A percentile compares a stretch with the other conserved stretches of the same genome.
Evolutionary conservation across 2,888 invertebrate species (phyloP).

Genomic region (Drosophila sordidula): DNA sequence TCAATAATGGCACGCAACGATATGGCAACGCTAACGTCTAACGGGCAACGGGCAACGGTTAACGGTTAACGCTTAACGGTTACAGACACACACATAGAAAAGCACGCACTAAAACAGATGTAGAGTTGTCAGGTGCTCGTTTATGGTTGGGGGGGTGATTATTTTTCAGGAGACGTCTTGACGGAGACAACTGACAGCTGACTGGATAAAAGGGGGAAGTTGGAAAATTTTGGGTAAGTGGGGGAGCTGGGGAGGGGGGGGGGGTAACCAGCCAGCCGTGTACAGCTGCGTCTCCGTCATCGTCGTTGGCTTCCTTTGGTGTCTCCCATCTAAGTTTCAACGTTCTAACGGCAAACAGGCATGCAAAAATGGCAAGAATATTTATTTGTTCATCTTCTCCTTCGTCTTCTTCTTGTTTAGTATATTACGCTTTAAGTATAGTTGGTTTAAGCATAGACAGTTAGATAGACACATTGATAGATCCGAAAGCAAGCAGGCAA

Average conservation of each 20-base stretch:
- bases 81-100: constrained; percentile 43
- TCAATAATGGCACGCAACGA: constrained; percentile 53
- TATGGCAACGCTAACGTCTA: constrained; percentile 53
- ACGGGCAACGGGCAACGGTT: constrained; percentile 30
- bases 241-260: neutral
- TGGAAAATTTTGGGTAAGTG: neutral
- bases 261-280: constrained; percentile 6
- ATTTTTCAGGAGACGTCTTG: constrained; percentile 30
- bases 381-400: constrained; percentile 21
- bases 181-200: constrained; percentile 46
- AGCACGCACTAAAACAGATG: constrained; percentile 54
- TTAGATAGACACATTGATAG: constrained; percentile 5
- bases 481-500: neutral
- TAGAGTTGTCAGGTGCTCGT: constrained; percentile 36
- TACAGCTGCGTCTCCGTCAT: constrained; percentile 23
- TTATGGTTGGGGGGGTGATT: constrained; percentile 4
- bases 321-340: constrained; percentile 35
- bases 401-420: constrained; percentile 3
- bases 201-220: constrained; percentile 5
- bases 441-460: constrained; percentile 7
- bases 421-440: constrained; percentile 16
- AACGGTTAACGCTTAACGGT: constrained; percentile 11
- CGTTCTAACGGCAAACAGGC: constrained; percentile 49
- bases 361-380: constrained; percentile 42
- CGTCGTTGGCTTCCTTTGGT: constrained; percentile 22